phyloP scores from a whole-genome alignment of 37 sponge, comb jelly and placozoan genomes.

The Halisarca cf. caerulea region DNA sequence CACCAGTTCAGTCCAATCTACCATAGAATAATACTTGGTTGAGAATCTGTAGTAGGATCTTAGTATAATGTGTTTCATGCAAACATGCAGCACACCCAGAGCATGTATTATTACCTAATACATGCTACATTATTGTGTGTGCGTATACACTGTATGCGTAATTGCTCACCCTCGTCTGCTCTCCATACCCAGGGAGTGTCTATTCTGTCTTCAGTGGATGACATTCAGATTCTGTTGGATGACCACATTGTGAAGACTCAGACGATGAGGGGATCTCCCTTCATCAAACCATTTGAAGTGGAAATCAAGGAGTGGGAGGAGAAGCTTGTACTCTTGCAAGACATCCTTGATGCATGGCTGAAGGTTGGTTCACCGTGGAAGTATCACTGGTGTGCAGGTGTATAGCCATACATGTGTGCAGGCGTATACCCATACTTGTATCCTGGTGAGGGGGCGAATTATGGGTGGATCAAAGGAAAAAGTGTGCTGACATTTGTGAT shows the following conservation, averaged over 20 bases:
- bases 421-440: too few species aligned
- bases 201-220: slow-evolving; percentile 93
- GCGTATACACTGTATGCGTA: not conserved
- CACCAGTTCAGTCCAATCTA: not conserved
- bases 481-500: too few species aligned
- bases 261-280: slow-evolving; percentile 97
- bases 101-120: too few species aligned
- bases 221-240: slow-evolving; percentile 91
- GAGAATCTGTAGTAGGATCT: too few species aligned
- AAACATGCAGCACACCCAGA: too few species aligned
- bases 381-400: not conserved
- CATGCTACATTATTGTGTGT: not conserved
- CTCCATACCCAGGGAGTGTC: slow-evolving; percentile 67
- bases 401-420: not conserved
- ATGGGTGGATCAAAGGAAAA: too few species aligned
- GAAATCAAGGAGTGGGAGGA: slow-evolving; percentile 97
- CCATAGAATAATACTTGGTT: too few species aligned
- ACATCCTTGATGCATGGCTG: slow-evolving; percentile 96
- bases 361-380: slow-evolving; percentile 50
- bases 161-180: not conserved
- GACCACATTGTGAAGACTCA: slow-evolving; percentile 98
- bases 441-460: too few species aligned
- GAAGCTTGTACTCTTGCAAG: slow-evolving; percentile 84
- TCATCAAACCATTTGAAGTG: slow-evolving; percentile 95
- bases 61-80: too few species aligned